Evolutionary conservation across 2,888 invertebrate species (phyloP), one percentile per base, ranked within the genome.

Genomic region (Homarus gammarus): DNA sequence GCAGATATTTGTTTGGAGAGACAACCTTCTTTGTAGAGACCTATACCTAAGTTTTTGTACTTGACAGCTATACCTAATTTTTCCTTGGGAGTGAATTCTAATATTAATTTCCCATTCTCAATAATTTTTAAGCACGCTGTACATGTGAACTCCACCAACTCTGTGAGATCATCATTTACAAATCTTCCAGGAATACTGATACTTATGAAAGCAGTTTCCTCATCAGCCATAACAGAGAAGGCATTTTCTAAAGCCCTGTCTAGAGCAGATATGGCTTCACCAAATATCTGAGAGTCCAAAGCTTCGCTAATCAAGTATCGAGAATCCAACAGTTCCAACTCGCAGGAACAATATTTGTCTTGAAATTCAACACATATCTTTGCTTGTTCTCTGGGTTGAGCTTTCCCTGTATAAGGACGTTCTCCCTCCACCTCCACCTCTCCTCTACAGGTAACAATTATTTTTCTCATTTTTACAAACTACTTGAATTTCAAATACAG

Each of bases 381-480:
- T 1, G 82, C 61, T 22, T 38, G 70, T 33, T 88, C 87, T 44
- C 31, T 61, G 0, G 87, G 83, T 3, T 64, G 33, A 31, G 15
- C 51, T 44, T 88, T 51, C 10, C 87, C 83, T 33, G 38, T 49
- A 75, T 88, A 83, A n/a, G 33, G 31, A 36, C 15, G 33, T 12
- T 40, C 27, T 15, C 82, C 87, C 27, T 75, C 68, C 6, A 82
- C 51, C 27, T 82, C 38, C 31, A 88, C 38, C 64, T 68, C 68
- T 49, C 51, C 33, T 10, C 56, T 64, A n/a, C 77, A 56, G 36
- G 10, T 64, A 83, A 88, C 44, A 36, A 27, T 64, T 33, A 88
- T 77, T 36, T 64, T 75, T 49, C 82, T 82, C 82, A 88, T 83
- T n/a, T n/a, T n/a, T n/a, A n/a, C n/a, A n/a, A n/a, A n/a, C n/a